A percentile compares a stretch with the other conserved stretches of the same genome.
Evolutionary conservation across 2,113 vertebrate genomes (phyloP).

Genomic region (Zingel zingel): DNA sequence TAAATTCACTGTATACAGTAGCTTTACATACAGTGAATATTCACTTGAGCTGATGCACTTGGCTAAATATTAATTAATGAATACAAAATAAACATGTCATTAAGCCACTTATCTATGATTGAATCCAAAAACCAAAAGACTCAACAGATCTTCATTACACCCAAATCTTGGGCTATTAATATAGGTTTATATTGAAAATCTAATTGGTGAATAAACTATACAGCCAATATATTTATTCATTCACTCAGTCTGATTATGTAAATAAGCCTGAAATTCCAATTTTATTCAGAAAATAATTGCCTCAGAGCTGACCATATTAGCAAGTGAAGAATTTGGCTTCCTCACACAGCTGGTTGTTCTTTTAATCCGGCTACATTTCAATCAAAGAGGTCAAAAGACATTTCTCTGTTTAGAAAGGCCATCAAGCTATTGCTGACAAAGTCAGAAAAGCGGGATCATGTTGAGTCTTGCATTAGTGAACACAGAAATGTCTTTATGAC

Average conservation of each 20-base stretch:
- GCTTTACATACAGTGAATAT: constrained; percentile 13
- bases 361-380: constrained; percentile 42
- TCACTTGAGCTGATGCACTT: background rate
- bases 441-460: constrained; percentile 13
- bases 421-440: constrained; percentile 30
- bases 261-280: constrained; percentile 36
- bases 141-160: background rate
- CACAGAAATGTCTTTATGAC: background rate
- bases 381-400: constrained; percentile 52
- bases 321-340: constrained; percentile 9
- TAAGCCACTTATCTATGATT: background rate
- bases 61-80: constrained; percentile 6
- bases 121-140: background rate
- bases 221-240: constrained; percentile 19
- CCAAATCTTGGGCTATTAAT: background rate
- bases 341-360: constrained; percentile 31
- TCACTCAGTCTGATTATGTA: constrained; percentile 22
- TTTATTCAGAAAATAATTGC: constrained; percentile 16
- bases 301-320: constrained; percentile 9
- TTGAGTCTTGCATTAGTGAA: constrained; percentile 28
- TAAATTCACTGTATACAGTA: background rate
- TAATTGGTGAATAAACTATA: constrained; percentile 28
- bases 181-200: constrained; percentile 27
- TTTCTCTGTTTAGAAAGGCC: constrained; percentile 27
- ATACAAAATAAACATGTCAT: constrained; percentile 19